Evolutionary conservation across 2,113 vertebrate genomes (phyloP), one percentile per base, ranked within the genome.

Genomic region (Ondatra zibethicus): DNA sequence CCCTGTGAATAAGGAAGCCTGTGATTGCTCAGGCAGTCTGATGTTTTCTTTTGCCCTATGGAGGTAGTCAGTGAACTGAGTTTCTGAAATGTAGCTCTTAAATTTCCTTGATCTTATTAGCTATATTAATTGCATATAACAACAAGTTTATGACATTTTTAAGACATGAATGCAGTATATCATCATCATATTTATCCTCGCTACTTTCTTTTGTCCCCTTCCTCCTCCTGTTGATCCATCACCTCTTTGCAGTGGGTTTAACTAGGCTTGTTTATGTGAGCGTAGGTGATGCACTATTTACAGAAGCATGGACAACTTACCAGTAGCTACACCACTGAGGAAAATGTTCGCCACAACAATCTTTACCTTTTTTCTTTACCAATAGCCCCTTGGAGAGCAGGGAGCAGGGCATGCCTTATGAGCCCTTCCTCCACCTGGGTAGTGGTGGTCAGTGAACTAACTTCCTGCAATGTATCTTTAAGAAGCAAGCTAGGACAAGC

Each of bases 1-100:
- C 36, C 23, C 77, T 87, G 87, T 81, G 68, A 91, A 87, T 89
- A 88, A 95, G 81, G 52, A 84, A 70, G 27, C 8, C 81, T 84
- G 45, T 39, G 31, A 91, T 6, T 55, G n/a, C 42, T 89, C 63
- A 94, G 52, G 78, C 61, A 85, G 7, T 55, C 23, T 58, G 76
- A 88, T 42, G 3, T 58, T 70, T 97, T 75, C 31, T 65, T 36
- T 63, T 50, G 23, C 9, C 10, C n/a, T 50, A 4, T 39, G 10
- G 19, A 36, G 27, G 8, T 86, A 36, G 29, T 85, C 21, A 68
- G 89, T 95, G 86, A 80, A 73, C 96, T 76, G 68, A 94, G 7
- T 78, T 95, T 88, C 66, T 39, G 36, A 9, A 73, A 55, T 87
- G 42, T 33, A 23, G 23, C 39, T 47, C 65, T 29, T 50, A 47